Percentiles rank a stretch among this genome's conserved stretches.
phyloP scores from a whole-genome alignment of 23 tunicate species.

The Phallusia fumigata region DNA sequence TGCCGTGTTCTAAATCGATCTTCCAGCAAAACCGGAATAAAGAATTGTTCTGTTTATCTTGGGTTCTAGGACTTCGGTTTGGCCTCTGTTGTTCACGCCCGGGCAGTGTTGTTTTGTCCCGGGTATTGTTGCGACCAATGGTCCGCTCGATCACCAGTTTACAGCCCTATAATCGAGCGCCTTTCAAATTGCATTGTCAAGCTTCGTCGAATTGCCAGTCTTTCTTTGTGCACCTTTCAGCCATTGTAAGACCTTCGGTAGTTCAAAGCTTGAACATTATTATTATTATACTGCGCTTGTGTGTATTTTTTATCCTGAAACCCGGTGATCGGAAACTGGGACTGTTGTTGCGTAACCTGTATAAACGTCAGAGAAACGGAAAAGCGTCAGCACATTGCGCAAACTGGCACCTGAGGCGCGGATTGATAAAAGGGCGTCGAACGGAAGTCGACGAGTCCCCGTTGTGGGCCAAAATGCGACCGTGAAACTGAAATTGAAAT shows the following conservation, averaged over 20 bases:
- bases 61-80: background rate
- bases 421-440: background rate
- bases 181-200: background rate
- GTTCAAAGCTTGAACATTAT: too few species aligned
- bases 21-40: background rate
- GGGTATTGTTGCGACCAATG: background rate
- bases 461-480: too few species aligned
- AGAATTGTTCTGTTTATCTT: background rate
- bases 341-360: too few species aligned
- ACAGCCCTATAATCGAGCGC: slow-evolving; percentile 10
- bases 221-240: too few species aligned
- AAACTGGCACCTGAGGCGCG: background rate
- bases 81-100: background rate
- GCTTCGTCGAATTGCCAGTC: background rate
- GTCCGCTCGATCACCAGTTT: background rate
- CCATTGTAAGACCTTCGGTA: too few species aligned
- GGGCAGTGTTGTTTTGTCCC: background rate
- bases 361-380: background rate
- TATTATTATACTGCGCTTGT: too few species aligned
- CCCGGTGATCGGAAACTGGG: too few species aligned
- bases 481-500: too few species aligned
- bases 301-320: too few species aligned
- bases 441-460: background rate
- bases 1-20: background rate
- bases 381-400: background rate